phyloP scores from a whole-genome alignment of 2,888 invertebrate genomes.

The Torymus texanus region DNA sequence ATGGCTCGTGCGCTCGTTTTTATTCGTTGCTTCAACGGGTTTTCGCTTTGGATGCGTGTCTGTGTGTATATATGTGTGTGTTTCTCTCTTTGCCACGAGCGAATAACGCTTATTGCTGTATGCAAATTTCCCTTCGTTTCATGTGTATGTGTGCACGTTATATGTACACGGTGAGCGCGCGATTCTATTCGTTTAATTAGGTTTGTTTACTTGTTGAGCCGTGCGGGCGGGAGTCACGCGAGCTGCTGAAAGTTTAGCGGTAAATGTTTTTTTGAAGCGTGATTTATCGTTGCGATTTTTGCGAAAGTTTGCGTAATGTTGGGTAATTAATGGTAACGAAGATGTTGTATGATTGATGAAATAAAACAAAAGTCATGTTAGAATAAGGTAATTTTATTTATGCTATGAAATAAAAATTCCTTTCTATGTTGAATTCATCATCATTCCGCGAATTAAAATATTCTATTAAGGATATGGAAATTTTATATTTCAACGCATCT shows the following conservation, averaged over 20 bases:
- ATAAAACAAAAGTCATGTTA: too few relatives aligned
- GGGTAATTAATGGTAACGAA: too few relatives aligned
- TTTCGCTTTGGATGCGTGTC: conserved; percentile 31
- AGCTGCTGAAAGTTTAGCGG: conserved; percentile 9
- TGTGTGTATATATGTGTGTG: conserved; percentile 30
- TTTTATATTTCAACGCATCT: neutral
- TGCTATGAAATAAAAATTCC: too few relatives aligned
- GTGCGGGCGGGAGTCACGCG: conserved; percentile 6
- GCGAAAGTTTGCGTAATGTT: neutral
- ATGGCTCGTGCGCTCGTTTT: conserved; percentile 32
- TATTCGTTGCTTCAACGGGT: conserved; percentile 51
- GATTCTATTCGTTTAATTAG: conserved; percentile 49
- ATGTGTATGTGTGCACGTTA: neutral
- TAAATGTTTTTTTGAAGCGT: neutral
- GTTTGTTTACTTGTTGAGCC: conserved; percentile 42
- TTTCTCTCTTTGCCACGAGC: conserved; percentile 46
- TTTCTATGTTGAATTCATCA: neutral
- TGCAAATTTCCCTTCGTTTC: conserved; percentile 41
- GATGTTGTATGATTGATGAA: too few relatives aligned
- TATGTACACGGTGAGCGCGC: neutral
- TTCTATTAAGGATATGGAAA: neutral
- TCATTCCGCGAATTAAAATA: neutral
- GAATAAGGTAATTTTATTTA: too few relatives aligned
- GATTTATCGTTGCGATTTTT: neutral
- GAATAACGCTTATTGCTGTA: conserved; percentile 56